phyloP scores from a whole-genome alignment of 35 echinoderm and acorn worm species.

The Apostichopus parvimensis region DNA sequence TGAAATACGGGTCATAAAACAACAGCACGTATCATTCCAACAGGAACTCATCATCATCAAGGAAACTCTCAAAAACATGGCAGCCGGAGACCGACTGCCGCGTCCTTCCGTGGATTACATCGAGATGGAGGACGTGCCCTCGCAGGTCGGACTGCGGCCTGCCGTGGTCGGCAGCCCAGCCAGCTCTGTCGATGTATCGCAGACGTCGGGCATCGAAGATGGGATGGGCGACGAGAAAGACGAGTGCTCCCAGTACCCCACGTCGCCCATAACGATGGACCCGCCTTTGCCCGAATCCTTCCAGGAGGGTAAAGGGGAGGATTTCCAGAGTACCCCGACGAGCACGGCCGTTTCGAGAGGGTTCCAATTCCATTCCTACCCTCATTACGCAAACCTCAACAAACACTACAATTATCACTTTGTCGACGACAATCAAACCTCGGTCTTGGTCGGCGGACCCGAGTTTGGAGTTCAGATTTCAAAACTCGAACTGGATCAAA shows the following conservation, averaged over 20 bases:
- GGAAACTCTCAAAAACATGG: conserved; percentile 20
- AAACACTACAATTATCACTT: conserved; percentile 53
- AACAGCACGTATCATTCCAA: conserved; percentile 40
- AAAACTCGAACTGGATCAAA: conserved; percentile 64
- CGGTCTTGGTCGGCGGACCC: conserved; percentile 23
- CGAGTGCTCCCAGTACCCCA: conserved; percentile 32
- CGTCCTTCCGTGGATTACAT: conserved; percentile 36
- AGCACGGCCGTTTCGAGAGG: neutral
- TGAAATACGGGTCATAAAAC: conserved; percentile 37
- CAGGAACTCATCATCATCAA: conserved; percentile 49
- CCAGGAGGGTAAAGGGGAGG: neutral
- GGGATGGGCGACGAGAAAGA: conserved; percentile 24
- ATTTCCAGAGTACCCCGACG: neutral
- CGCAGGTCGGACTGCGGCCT: conserved; percentile 32
- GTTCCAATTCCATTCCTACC: conserved; percentile 8
- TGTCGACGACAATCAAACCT: conserved; percentile 9
- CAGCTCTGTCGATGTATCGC: neutral
- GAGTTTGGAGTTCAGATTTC: conserved; percentile 24
- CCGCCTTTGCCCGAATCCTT: conserved; percentile 12
- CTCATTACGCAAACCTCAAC: conserved; percentile 30
- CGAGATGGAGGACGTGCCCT: conserved; percentile 46
- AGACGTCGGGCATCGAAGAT: neutral
- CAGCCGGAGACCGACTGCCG: neutral
- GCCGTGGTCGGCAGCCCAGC: neutral
- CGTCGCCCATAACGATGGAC: conserved; percentile 31